Percentiles rank a stretch among this genome's conserved stretches.
phyloP scores from a whole-genome alignment of 1,140 invertebrate genomes.

The Drosophila virilis region DNA sequence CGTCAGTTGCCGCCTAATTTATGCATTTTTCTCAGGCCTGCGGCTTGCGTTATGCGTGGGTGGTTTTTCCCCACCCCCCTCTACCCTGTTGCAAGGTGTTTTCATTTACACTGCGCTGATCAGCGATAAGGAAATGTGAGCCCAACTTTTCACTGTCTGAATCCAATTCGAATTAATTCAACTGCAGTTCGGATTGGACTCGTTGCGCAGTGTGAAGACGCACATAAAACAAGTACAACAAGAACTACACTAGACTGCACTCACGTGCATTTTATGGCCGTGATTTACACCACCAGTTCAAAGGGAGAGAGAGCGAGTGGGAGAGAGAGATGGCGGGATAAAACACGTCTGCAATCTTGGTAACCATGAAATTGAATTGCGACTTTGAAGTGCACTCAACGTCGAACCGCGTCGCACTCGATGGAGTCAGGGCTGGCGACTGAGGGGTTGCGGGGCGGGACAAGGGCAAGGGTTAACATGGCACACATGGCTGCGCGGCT shows the following conservation, averaged over 20 bases:
- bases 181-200: conserved; percentile 51
- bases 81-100: conserved; percentile 25
- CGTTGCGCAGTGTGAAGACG: conserved; percentile 30
- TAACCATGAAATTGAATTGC: conserved; percentile 81
- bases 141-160: neutral
- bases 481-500: conserved; percentile 74
- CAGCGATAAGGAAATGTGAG: conserved; percentile 18
- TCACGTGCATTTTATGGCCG: conserved; percentile 70
- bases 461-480: conserved; percentile 56
- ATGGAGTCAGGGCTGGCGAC: conserved; percentile 2
- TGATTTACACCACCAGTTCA: conserved; percentile 54
- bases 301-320: neutral
- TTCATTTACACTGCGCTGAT: conserved; percentile 14
- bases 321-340: conserved; percentile 8
- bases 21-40: conserved; percentile 68
- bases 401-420: conserved; percentile 35
- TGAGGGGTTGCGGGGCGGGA: neutral
- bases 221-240: conserved; percentile 24
- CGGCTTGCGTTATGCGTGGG: conserved; percentile 59
- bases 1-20: conserved; percentile 50
- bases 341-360: conserved; percentile 38
- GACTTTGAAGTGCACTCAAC: conserved; percentile 81
- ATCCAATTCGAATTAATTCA: conserved; percentile 57
- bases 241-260: conserved; percentile 31
- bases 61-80: conserved; percentile 21